Evolutionary conservation across 2,113 vertebrate species (phyloP).

Genomic region (Gobius niger): DNA sequence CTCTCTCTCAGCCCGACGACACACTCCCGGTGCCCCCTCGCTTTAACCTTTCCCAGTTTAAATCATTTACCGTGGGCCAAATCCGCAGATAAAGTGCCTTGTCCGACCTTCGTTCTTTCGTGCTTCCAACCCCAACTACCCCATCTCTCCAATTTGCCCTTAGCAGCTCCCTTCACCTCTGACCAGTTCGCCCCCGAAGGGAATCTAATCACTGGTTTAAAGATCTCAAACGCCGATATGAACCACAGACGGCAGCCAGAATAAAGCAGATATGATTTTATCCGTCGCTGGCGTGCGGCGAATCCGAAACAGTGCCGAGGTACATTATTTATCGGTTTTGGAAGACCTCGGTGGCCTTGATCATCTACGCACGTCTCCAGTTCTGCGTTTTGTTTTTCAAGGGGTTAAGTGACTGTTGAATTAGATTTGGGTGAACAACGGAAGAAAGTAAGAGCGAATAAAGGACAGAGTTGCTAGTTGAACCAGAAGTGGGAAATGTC

Average conservation of each 20-base stretch:
- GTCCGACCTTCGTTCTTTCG: conserved; percentile 27
- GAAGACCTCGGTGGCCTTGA: conserved; percentile 59
- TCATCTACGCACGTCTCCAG: conserved; percentile 55
- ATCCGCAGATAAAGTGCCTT: conserved; percentile 31
- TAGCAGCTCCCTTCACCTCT: conserved; percentile 25
- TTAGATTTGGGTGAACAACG: neutral
- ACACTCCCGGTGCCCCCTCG: conserved; percentile 46
- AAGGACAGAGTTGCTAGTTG: no score
- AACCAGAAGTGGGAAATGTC: no score
- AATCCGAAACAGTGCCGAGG: conserved; percentile 46
- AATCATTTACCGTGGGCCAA: conserved; percentile 48
- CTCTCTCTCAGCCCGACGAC: conserved; percentile 28
- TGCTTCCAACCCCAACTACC: neutral
- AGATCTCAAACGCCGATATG: conserved; percentile 57
- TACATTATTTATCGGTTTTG: conserved; percentile 71
- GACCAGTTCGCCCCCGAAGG: conserved; percentile 32
- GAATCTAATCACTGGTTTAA: conserved; percentile 65
- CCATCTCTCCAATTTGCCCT: conserved; percentile 2
- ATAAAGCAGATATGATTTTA: conserved; percentile 65
- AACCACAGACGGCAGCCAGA: conserved; percentile 56
- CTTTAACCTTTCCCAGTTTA: conserved; percentile 49
- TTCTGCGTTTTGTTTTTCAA: conserved; percentile 55
- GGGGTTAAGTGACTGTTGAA: conserved; percentile 61
- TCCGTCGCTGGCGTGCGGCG: conserved; percentile 35
- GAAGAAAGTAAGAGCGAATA: no score